Evolutionary conservation across 2,888 invertebrate species (phyloP), one percentile per base, ranked within the genome.

Genomic region (Pinctada fucata): DNA sequence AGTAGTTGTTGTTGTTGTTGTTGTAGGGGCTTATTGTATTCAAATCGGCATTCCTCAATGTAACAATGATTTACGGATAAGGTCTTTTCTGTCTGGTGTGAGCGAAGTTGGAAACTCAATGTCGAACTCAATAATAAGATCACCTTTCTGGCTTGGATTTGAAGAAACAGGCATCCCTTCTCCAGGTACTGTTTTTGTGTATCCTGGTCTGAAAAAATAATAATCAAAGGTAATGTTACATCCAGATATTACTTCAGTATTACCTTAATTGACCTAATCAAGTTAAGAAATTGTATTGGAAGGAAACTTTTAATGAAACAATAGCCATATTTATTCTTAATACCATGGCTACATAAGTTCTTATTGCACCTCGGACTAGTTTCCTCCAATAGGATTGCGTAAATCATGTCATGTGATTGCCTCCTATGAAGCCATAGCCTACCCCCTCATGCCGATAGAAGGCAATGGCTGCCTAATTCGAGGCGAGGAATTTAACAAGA

Each of bases 81-180:
- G 85, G 50, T 91, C 88, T 84, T 92, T 93, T 82, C 90, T 90
- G 51, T 92, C 91, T 13, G 91, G 90, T 49, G 91, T 86, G 51
- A 93, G 84, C 3, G 87, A 83, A 31, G 82, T 81, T 16, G 93
- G 93, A 81, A 92, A 93, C 78, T 90, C 90, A 81, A 93, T 92
- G 82, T 92, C 88, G 85, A 93, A 93, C 81, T 92, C 91, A 50
- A 93, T 92, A 70, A 92, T 88, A 65, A 93, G 87, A 82, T 93
- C 91, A 67, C 93, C 93, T 83, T 90, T 91, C 83, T 89, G 79
- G 65, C 84, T 82, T 3, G 91, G 90, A 49, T 91, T 86, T 31
- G 86, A 81, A 50, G 91, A 87, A 3, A 90, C 71, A 3, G 93
- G 93, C 93, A 93, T 93, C 13, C 93, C 93, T 84, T 93, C 93